phyloP scores from a whole-genome alignment of 2,888 invertebrate species.

The Celastrina argiolus region DNA sequence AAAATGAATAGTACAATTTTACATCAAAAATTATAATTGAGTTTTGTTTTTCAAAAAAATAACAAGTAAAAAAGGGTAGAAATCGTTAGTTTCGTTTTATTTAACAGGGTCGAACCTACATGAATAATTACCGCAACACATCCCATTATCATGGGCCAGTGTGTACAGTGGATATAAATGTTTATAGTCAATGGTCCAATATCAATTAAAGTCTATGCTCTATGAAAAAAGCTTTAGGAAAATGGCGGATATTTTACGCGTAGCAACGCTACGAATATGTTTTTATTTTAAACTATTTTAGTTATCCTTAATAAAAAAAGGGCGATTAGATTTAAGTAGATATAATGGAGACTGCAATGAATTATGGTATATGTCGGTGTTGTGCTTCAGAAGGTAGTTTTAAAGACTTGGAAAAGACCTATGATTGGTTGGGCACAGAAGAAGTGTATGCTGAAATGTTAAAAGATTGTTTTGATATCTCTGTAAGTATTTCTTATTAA shows the following conservation, averaged over 20 bases:
- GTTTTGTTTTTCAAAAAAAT: no score
- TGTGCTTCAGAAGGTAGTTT: conserved; percentile 66
- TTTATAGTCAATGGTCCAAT: not conserved
- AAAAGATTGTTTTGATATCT: conserved; percentile 63
- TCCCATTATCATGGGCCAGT: no score
- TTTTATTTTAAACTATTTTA: conserved; percentile 14
- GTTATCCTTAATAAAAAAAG: conserved; percentile 39
- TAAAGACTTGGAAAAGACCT: conserved; percentile 59
- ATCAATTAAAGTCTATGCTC: not conserved
- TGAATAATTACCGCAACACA: no score
- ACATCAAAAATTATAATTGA: no score
- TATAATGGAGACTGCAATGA: conserved; percentile 53
- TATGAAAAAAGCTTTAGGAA: conserved; percentile 37
- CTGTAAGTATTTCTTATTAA: conserved; percentile 45
- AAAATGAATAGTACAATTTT: no score
- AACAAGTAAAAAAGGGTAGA: no score
- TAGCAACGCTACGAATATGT: conserved; percentile 40
- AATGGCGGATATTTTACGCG: conserved; percentile 52
- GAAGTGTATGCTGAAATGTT: conserved; percentile 68
- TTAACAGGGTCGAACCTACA: no score
- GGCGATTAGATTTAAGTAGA: conserved; percentile 39
- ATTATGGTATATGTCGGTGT: conserved; percentile 64
- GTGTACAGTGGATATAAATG: no score
- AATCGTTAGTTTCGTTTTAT: no score
- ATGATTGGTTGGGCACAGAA: conserved; percentile 68